These are phyloP conservation scores for Amiota communis DNA, from an alignment of 2,888 invertebrate species.

Conservation along the genomic window DNA sequence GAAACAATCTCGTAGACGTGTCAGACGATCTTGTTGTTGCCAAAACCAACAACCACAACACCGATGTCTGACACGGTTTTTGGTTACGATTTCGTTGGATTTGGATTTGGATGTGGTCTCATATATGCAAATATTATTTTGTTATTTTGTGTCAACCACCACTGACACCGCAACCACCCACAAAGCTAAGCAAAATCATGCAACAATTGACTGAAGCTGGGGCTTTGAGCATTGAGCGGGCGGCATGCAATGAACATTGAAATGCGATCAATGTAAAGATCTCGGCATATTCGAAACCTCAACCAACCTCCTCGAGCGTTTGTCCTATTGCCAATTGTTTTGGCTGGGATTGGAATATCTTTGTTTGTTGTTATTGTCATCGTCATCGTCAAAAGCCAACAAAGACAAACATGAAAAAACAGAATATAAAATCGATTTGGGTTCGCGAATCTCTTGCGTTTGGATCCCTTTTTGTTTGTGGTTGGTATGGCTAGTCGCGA, in stretches of 20 bases:
- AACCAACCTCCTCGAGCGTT: too few species aligned
- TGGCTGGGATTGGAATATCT: constrained; percentile 26
- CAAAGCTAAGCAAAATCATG: constrained; percentile 33
- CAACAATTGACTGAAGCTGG: background rate
- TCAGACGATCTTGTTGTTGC: constrained; percentile 50
- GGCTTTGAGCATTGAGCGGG: background rate
- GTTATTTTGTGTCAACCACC: background rate
- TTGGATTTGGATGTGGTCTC: constrained; percentile 41
- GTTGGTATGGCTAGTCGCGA: too few species aligned
- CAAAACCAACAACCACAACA: background rate
- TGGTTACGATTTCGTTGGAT: constrained; percentile 23
- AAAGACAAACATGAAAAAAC: too few species aligned
- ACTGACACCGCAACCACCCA: constrained; percentile 58
- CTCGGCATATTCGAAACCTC: too few species aligned
- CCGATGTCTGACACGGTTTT: constrained; percentile 12
- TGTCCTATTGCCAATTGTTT: constrained; percentile 38
- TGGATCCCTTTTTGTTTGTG: too few species aligned
- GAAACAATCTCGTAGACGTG: constrained; percentile 36
- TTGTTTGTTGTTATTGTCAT: constrained; percentile 1
- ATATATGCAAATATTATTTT: constrained; percentile 58
- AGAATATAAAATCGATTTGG: too few species aligned
- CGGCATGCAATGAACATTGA: background rate
- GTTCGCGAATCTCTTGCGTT: too few species aligned
- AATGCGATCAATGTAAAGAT: too few species aligned
- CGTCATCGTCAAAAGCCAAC: background rate